Base-by-base conservation (phyloP, 37 sponge, comb jelly and placozoan species). In the Aplysina aerophoba region DNA sequence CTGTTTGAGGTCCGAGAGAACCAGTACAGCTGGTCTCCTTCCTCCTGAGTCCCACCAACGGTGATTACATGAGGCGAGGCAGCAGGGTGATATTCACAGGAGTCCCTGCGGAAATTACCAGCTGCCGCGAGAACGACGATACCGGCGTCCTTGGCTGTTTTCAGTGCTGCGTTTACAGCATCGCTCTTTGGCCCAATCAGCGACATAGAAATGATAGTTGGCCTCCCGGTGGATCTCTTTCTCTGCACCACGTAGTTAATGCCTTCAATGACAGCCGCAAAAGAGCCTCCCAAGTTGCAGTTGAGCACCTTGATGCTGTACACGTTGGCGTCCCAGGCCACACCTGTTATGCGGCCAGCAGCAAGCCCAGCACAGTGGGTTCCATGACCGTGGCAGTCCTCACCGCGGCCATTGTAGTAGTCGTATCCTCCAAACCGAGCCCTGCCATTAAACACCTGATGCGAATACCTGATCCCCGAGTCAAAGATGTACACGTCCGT, bases 321-420 rank as follows among this genome's bases (percentile, higher is more conserved):
- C 1, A 94, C 17, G 28, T 20, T 41, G 4, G 84, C 94, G 34
- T 40, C 66, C 38, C 84, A 85, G 5, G 94, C 91, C 2, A 59
- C 81, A 13, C 94, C 94, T 28, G 56, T 81, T 0, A 56, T 88
- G 53, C 61, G 78, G 0, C 94, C 94, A 27, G 30, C 94, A 57
- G 86, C 86, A 15, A 90, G 34, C 41, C 94, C 90, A n/a, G 94
- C 91, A 5, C 88, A 88, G 69, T 93, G 90, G n/a, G 93, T 87
- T 0, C 93, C 93, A 35, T 93, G 93, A 19, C 93, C 90, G 59
- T 87, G 56, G 59, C 93, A 93, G 30, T 93, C 94, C 12, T 28
- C 6, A 0, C 94, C 94, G 35, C 69, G 8, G 3, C 54, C 78
- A 22, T 44, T 44, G 41, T 40, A 75, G 24, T 75, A 44, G 35